Conservation (phyloP, 2,797 vertebrate genomes). For the Cephalopachus bancanus region DNA sequence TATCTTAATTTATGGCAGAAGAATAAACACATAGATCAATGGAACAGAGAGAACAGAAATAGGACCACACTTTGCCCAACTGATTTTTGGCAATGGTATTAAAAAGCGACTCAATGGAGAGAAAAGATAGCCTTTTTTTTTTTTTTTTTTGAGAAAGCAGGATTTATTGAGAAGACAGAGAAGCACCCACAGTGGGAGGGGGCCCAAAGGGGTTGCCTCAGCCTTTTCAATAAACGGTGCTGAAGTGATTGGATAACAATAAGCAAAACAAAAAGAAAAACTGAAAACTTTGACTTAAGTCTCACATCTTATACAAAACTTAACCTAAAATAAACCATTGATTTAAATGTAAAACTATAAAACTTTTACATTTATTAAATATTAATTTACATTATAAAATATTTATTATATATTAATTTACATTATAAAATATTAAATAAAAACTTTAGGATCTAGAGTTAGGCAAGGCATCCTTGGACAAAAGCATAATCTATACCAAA, state of each 20-base stretch:
- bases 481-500: not conserved
- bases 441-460: not conserved
- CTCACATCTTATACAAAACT: not conserved
- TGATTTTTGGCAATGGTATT: conserved; percentile 15
- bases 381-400: too few species aligned
- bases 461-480: not conserved
- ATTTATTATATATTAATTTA: too few species aligned
- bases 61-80: not conserved
- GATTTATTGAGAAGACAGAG: too few species aligned
- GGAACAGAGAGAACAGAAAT: not conserved
- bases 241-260: not conserved
- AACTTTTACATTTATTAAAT: not conserved
- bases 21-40: conserved; percentile 16
- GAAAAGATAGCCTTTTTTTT: not conserved
- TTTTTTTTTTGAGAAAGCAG: too few species aligned
- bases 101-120: not conserved
- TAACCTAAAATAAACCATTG: not conserved
- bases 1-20: conserved; percentile 1
- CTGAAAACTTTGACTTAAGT: not conserved
- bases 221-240: not conserved
- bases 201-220: too few species aligned
- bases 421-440: not conserved
- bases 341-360: conserved; percentile 1
- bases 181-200: too few species aligned
- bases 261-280: not conserved